Conservation (phyloP, 2,888 invertebrate species). For the Orchestes rusci region DNA sequence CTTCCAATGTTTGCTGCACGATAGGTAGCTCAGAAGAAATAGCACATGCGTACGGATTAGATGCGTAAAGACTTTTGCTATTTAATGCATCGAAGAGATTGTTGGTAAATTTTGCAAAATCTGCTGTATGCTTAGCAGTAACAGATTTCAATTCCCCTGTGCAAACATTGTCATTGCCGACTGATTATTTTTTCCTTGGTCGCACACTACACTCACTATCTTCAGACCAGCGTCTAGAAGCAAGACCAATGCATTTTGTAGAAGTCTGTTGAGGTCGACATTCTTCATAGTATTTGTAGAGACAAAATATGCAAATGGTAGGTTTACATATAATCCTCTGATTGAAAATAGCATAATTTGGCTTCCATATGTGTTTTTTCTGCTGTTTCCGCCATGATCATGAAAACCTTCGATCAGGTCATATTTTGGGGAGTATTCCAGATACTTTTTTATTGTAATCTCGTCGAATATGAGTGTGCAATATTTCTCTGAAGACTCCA, state of each 20-base stretch:
- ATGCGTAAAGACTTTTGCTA: slow-evolving; percentile 5
- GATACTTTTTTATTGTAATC: no score
- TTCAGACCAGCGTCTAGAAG: slow-evolving; percentile 19
- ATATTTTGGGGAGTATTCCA: no score
- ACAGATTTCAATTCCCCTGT: not conserved
- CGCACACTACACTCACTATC: slow-evolving; percentile 20
- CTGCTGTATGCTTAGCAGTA: not conserved
- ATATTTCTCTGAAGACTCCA: no score
- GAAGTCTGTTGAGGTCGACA: no score
- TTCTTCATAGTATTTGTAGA: no score
- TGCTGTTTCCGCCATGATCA: slow-evolving; percentile 11
- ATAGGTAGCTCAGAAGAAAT: no score
- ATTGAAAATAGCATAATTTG: slow-evolving; percentile 20
- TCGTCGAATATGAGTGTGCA: no score
- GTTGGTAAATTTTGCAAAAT: not conserved
- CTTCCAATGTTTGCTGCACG: no score
- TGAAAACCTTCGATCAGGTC: slow-evolving; percentile 15
- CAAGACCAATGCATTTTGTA: no score
- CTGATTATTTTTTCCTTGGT: no score
- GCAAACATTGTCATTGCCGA: slow-evolving; percentile 22
- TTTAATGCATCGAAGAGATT: slow-evolving; percentile 8
- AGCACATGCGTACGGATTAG: not conserved
- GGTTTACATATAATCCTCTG: slow-evolving; percentile 21
- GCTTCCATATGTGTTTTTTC: slow-evolving; percentile 11
- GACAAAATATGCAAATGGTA: slow-evolving; percentile 28